Base-by-base conservation (phyloP, 2,113 vertebrate species). In the Grammomys dolichurus region DNA sequence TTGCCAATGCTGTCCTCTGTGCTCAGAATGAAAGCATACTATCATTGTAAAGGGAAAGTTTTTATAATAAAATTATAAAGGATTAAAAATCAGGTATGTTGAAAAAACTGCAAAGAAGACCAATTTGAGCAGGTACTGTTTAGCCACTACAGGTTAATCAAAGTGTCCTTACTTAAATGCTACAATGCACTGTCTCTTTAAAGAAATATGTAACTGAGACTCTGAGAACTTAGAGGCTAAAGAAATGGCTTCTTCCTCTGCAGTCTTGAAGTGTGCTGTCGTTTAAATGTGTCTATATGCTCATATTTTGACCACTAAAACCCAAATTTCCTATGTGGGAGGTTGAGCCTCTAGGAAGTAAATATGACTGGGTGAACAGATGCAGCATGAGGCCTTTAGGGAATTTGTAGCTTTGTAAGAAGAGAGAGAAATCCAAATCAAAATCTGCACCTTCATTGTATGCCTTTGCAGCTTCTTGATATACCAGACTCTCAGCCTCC, bases 321-420 rank as follows among this genome's bases (percentile, higher is more conserved):
- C 26, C 36, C 60, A 67, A 33, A 63, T 51, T 63, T 2, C 26
- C 0, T 67, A 33, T 56, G 1, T 69, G 36, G 28, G 5, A 20
- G 5, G 20, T 36, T 5, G 31, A 51, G n/a, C 20, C 12, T 1
- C 31, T 28, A 28, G 13, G 63, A 46, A n/a, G 14, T 31, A 9
- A 13, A 28, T 46, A 33, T 12, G 14, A 14, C 26, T 69, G 40
- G 31, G 14, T 77, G 22, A 31, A 10, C 16, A 60, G 10, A 40
- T 10, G 7, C 24, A 1, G 2, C 1, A 24, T 16, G 73, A 4
- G 17, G 0, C 40, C n/a, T 19, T 0, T 31, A 4, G 2, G 7
- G 28, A 10, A 77, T 78, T 12, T 63, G 24, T 26, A 40, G 40
- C 63, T 63, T 60, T 63, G 22, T 24, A 69, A 60, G 26, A 40